phyloP scores from a whole-genome alignment of 1,140 invertebrate genomes.

The Tetramorium alpestre region DNA sequence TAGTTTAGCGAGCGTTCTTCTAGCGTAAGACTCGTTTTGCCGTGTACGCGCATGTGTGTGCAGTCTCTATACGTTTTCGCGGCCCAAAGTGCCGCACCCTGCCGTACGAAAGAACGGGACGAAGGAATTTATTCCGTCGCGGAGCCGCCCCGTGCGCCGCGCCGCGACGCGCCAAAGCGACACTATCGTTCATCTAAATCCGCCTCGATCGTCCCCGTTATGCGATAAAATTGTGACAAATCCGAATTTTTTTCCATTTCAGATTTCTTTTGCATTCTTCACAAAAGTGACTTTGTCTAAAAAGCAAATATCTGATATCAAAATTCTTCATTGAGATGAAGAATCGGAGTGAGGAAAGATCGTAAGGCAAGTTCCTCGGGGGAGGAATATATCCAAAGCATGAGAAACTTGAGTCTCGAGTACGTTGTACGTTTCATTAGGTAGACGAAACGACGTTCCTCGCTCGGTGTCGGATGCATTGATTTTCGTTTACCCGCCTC shows the following conservation, averaged over 20 bases:
- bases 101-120: not conserved
- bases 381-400: constrained; percentile 38
- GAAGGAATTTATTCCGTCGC: not conserved
- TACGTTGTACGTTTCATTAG: constrained; percentile 71
- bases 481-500: constrained; percentile 83
- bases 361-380: not conserved
- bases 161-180: not conserved
- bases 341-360: not conserved
- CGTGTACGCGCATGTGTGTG: constrained; percentile 28
- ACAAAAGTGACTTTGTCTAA: not conserved
- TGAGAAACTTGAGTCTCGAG: constrained; percentile 47
- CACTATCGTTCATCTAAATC: not conserved
- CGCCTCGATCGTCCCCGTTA: not conserved
- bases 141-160: not conserved
- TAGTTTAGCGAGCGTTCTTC: constrained; percentile 64
- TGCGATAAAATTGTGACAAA: not conserved
- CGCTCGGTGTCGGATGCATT: constrained; percentile 75
- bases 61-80: constrained; percentile 4
- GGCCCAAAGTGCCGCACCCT: not conserved
- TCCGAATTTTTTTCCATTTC: not conserved
- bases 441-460: constrained; percentile 67
- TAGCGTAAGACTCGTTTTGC: constrained; percentile 56
- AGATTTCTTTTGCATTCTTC: not conserved
- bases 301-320: not conserved
- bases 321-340: not conserved